These are phyloP conservation scores for Cryptotermes secundus DNA, from an alignment of 1,140 invertebrate genomes.

Conservation along the genomic window DNA sequence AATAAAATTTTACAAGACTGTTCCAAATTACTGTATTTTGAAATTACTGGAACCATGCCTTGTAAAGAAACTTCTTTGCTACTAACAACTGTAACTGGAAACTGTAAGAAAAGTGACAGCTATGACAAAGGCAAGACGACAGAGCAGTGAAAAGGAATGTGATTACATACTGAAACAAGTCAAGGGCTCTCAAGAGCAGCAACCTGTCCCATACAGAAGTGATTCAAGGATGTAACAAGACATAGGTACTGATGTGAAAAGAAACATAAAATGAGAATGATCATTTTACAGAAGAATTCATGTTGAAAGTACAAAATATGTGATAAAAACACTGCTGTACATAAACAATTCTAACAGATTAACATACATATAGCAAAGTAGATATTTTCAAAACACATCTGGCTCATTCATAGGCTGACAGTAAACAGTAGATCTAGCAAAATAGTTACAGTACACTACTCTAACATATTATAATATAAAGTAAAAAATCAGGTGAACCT, in stretches of 20 bases:
- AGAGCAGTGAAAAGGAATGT: neutral
- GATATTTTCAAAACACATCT: neutral
- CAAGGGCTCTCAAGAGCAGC: neutral
- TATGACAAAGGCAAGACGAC: neutral
- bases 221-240: neutral
- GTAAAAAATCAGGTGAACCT: neutral
- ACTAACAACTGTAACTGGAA: neutral
- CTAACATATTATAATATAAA: neutral
- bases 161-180: neutral
- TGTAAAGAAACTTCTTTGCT: too few relatives aligned
- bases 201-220: neutral
- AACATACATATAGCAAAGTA: neutral
- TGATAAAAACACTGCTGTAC: too few relatives aligned
- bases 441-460: neutral
- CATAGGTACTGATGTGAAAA: too few relatives aligned
- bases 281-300: neutral
- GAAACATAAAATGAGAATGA: neutral
- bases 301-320: too few relatives aligned
- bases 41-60: neutral
- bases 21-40: neutral
- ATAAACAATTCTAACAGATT: neutral
- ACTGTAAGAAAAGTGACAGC: neutral
- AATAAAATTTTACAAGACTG: neutral
- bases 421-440: neutral
- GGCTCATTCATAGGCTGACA: neutral